Evolutionary conservation across 2,113 vertebrate species (phyloP), one percentile per base, ranked within the genome.

Genomic region (Trinectes maculatus): DNA sequence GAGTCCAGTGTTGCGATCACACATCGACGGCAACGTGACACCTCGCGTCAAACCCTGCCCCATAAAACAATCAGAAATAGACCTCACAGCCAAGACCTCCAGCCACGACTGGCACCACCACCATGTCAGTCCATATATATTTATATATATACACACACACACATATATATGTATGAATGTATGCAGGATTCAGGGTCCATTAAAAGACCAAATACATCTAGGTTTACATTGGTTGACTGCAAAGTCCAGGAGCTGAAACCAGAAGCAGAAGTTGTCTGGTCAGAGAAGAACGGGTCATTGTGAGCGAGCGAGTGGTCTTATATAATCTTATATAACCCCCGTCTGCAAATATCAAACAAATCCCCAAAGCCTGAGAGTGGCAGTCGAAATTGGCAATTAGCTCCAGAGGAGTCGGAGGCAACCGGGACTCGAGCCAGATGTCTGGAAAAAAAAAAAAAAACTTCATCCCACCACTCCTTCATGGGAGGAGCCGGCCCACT

Each of bases 401-500:
- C 48, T 24, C 0, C 62, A 67, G 71, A 0, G 33, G 29, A 61
- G 40, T 31, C 29, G 8, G 47, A 51, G 71, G 5, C 37, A 42
- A 58, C n/a, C n/a, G n/a, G 65, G 25, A 54, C 36, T 24, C 33
- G 51, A 77, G 8, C 34, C 6, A 12, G 71, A 79, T 22, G 82
- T 84, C 59, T 82, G 80, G 67, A 80, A 66, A 60, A 28, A n/a
- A n/a, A n/a, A n/a, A n/a, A n/a, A n/a, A n/a, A n/a, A n/a, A 72
- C 60, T 68, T 39, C n/a, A 46, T 24, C 57, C 57, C 57, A 65
- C 24, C 77, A 43, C 80, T 77, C 70, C 79, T 57, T 40, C 2
- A 6, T 46, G 82, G 89, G 88, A 63, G 84, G 85, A 78, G 85
- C 7, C 77, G n/a, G 71, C 71, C 77, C 74, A 65, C 80, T 85